Base-by-base conservation (phyloP, 2,113 vertebrate species). In the Agapornis roseicollis region DNA sequence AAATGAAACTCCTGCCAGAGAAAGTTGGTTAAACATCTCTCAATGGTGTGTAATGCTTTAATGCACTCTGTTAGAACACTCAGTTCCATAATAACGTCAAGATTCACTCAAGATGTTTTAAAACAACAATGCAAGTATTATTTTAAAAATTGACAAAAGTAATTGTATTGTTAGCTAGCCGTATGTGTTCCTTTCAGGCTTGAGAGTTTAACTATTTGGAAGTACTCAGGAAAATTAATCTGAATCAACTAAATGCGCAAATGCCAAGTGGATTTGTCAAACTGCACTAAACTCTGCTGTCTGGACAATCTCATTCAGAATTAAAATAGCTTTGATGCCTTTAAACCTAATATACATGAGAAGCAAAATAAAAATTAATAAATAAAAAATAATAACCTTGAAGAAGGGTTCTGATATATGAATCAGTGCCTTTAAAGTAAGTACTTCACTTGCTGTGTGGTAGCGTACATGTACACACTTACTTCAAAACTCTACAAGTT, bases 21-120 rank as follows among this genome's bases (percentile, higher is more conserved):
- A 18, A 96, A 89, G 46, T 3, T 85, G 24, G 37, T 85, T 71
- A 63, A 52, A 25, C 33, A 47, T 28, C 37, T 89, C 37, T 93
- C 53, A 86, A 5, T 44, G 37, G 17, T 35, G 41, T 47, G 55
- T 52, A 33, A 42, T 65, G 63, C 46, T 85, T 96, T 78, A 88
- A 82, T 39, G 23, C 66, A 49, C 20, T 76, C 52, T 55, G 53
- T 90, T 55, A 84, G 49, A 96, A 85, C 33, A 56, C 14, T 80
- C n/a, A 73, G 25, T 64, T 95, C 27, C 79, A 56, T 39, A 90
- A 79, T 42, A 58, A 92, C 81, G 78, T 95, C 79, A 81, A 89
- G 52, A 95, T 74, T 89, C 52, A 49, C 42, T 88, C 64, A 35
- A 93, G 73, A 64, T 44, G 13, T 41, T 72, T 96, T 82, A 81